Base-by-base conservation (phyloP, 2,888 invertebrate genomes). In the Scrobipalpa atriplicella region DNA sequence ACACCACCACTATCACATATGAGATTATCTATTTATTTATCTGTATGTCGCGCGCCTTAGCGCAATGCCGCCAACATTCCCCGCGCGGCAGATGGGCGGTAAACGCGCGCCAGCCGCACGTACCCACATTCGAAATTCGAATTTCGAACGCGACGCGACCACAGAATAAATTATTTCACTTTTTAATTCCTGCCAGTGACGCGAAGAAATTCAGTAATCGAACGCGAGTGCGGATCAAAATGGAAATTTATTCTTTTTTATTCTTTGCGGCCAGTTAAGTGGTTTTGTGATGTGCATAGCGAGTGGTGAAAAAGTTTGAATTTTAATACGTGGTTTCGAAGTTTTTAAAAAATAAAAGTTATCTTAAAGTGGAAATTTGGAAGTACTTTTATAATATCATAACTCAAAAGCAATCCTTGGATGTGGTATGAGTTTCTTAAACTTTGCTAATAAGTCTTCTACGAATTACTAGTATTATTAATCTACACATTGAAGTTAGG, bases 31-130 rank as follows among this genome's bases (percentile, higher is more conserved):
- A 52, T 52, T 51, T 63, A 63, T 52, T 63, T 63, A 52, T 38
- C 11, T 38, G 63, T 52, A 18, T 63, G 18, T 52, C 5, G 38
- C 63, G 18, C 1, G 36, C 63, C 29, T 63, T 38, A 52, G 38
- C 36, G 58, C 60, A n/a, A 16, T 51, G 65, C 65, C 66, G 66
- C 29, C 29, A 16, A n/a, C 65, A 16, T 13, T 13, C 52, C 52
- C 68, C 56, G 66, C 54, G 62, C 71, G 73, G 67, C 73, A 73
- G 68, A 68, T 62, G 68, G 67, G 67, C 70, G 64, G 65, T 16
- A 62, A 38, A 52, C 62, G 66, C 69, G 68, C 72, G 67, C 67
- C 64, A 54, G 60, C 66, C 73, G 71, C 52, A 51, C 63, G 63
- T 52, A 51, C 47, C 29, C 43, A 16, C 47, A 29, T 29, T 29